These are phyloP conservation scores for Periparus ater DNA, from an alignment of 2,797 vertebrate species.

Conservation along the genomic window DNA sequence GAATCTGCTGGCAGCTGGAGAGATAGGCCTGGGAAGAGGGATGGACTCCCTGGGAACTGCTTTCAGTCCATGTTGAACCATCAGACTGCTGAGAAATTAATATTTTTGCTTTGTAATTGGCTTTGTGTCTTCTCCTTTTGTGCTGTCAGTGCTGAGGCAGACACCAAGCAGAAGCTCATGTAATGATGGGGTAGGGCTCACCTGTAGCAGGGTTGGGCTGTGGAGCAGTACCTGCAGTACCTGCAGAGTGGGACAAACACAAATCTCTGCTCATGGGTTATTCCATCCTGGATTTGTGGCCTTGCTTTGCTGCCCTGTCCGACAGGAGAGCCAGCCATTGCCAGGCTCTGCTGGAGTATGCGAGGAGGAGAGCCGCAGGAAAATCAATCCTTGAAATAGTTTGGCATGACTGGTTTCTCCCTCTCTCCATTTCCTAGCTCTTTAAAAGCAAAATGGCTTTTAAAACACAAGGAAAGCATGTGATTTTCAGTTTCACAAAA, in stretches of 20 bases:
- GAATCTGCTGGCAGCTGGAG: not conserved
- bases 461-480: not conserved
- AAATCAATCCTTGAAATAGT: not conserved
- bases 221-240: fast-evolving
- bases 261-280: not conserved
- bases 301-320: not conserved
- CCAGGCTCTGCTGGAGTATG: not conserved
- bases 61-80: not conserved
- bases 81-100: not conserved
- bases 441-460: not conserved
- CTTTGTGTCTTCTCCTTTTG: not conserved
- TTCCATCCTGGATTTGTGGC: not conserved
- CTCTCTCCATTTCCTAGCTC: not conserved
- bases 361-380: not conserved
- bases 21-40: not conserved
- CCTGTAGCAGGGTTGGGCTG: not conserved
- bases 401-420: not conserved
- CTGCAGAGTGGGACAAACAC: not conserved
- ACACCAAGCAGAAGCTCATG: not conserved
- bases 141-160: not conserved
- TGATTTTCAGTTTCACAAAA: not conserved
- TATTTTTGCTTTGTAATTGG: not conserved
- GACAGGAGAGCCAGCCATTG: not conserved
- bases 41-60: not conserved
- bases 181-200: not conserved